Evolutionary conservation across 2,797 vertebrate species (phyloP).

Genomic region (Australoheros facetus): DNA sequence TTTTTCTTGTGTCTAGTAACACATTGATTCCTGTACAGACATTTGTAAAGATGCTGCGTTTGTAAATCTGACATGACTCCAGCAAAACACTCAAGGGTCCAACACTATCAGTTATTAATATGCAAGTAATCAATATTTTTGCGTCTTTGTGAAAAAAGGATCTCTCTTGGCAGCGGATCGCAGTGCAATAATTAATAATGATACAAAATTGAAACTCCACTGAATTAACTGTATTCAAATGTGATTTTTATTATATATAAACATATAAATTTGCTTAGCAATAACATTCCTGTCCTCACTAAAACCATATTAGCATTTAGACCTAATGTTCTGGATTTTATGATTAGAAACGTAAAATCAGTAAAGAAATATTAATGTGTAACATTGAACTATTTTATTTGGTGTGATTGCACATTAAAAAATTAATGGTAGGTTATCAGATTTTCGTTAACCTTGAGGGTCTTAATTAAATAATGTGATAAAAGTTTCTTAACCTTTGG

Average conservation of each 20-base stretch:
- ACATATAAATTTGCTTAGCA: not conserved
- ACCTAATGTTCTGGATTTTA: not conserved
- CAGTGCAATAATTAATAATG: constrained; percentile 59
- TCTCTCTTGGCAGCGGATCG: not conserved
- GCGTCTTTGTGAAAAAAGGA: constrained; percentile 22
- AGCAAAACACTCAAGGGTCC: constrained; percentile 41
- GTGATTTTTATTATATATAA: constrained; percentile 8
- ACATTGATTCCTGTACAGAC: constrained; percentile 24
- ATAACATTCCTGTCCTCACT: constrained; percentile 15
- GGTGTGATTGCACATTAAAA: constrained; percentile 20
- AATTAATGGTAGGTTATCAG: constrained; percentile 1
- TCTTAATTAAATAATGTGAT: not conserved
- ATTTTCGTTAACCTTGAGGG: not conserved
- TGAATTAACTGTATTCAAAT: constrained; percentile 7
- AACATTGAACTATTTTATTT: constrained; percentile 8
- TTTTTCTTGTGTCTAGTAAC: constrained; percentile 6
- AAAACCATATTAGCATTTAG: not conserved
- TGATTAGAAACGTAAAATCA: not conserved
- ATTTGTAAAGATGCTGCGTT: constrained; percentile 25
- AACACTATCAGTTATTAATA: constrained; percentile 13
- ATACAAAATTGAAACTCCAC: constrained; percentile 11
- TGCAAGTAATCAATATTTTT: constrained; percentile 8
- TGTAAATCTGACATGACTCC: constrained; percentile 49
- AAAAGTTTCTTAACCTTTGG: not conserved
- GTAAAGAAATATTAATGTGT: constrained; percentile 15